Percentiles rank a stretch among this genome's conserved stretches.
These are phyloP conservation scores for Sisyra terminalis DNA, from an alignment of 2,888 invertebrate genomes.

Conservation along the genomic window DNA sequence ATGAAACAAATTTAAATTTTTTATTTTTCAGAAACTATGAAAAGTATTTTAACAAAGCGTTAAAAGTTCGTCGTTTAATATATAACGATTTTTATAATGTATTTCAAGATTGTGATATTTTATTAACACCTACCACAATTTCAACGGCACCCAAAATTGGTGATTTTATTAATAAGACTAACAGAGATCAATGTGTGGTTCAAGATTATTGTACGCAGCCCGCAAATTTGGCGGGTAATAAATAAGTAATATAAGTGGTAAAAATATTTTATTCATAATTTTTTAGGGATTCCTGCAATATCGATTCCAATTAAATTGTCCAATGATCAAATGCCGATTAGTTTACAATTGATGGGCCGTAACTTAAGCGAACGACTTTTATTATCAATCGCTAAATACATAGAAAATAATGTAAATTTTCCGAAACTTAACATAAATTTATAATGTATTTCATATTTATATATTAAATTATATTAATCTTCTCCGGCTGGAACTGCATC, in stretches of 20 bases:
- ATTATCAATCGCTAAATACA: constrained; percentile 62
- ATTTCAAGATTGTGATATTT: constrained; percentile 60
- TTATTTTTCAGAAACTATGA: constrained; percentile 56
- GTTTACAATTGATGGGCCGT: constrained; percentile 78
- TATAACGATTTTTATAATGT: constrained; percentile 67
- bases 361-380: constrained; percentile 57
- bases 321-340: constrained; percentile 56
- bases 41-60: constrained; percentile 76
- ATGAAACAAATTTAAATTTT: not conserved
- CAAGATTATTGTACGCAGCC: constrained; percentile 94
- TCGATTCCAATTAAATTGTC: constrained; percentile 71
- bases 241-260: not conserved
- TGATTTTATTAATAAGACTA: constrained; percentile 63
- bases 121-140: constrained; percentile 86
- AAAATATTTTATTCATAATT: constrained; percentile 9
- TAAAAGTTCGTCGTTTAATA: constrained; percentile 78
- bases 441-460: constrained; percentile 3
- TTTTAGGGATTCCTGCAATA: constrained; percentile 64
- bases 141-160: constrained; percentile 66
- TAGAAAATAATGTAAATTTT: constrained; percentile 58
- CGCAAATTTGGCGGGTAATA: constrained; percentile 83
- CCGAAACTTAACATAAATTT: constrained; percentile 20
- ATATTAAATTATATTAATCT: constrained; percentile 44
- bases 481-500: constrained; percentile 98
- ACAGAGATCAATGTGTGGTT: constrained; percentile 70